Evolutionary conservation across 2,888 invertebrate species (phyloP), one percentile per base, ranked within the genome.

Genomic region (Polydrusus cervinus): DNA sequence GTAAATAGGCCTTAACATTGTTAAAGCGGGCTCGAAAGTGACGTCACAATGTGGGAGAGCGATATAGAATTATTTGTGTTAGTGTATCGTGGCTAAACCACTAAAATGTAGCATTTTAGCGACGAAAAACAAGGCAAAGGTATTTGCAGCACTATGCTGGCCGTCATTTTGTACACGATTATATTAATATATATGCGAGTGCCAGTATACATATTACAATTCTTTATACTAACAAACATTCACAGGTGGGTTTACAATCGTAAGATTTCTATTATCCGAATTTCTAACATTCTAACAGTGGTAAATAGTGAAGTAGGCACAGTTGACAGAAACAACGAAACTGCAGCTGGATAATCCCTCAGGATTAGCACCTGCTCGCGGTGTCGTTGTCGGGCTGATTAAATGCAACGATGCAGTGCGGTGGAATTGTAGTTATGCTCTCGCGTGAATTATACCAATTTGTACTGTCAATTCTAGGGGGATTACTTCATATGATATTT

Each of bases 361-460:
- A 80, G 82, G 84, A 84, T 85, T 84, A 84, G 81, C 85, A 84
- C 84, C 84, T 84, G 84, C 81, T 84, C 81, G 82, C 81, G 84
- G 14, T 18, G 61, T 73, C 84, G 83, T 80, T 83, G 83, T 82
- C 82, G 80, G 79, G 80, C 81, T 84, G 84, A 85, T 85, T 85
- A 85, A 85, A 84, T 81, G 83, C 82, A 81, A 81, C 74, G 68
- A 49, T 74, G 69, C 74, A 69, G 57, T 67, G 73, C 67, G 67
- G 73, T 49, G 34, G 73, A 38, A 62, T 73, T 73, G 66, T 67
- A 72, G 72, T 72, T 66, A 49, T 40, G 67, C 67, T 67, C 73
- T 40, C 40, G 43, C 61, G 73, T 61, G 55, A 43, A 62, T 67
- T 67, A 72, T 47, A 30, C 53, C 66, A 72, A 45, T 47, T 62